Base-by-base conservation (phyloP, 2,113 vertebrate species). In the Cryptoleucopteryx plumbea region DNA sequence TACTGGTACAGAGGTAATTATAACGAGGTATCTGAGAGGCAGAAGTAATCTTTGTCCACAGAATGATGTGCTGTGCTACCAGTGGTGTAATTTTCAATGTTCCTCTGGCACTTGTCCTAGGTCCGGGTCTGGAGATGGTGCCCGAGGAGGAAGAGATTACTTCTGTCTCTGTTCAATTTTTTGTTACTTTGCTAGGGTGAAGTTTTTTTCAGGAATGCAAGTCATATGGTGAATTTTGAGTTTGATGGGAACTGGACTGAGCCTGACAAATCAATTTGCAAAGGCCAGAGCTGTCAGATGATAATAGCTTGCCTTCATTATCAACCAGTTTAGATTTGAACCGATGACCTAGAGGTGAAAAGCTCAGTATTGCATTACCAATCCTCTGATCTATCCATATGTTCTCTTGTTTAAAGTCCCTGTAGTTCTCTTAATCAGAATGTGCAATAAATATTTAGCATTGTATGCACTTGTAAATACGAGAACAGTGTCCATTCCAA, bases 341-440 rank as follows among this genome's bases (percentile, higher is more conserved):
- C 85, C 34, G 34, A 40, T 82, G 94, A 93, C 86, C 82, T 67
- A 61, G 56, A 94, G 86, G 75, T 94, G 83, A 91, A 93, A 91
- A 93, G 67, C 91, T 87, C 83, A 78, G 63, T 43, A 63, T 43
- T 92, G 50, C 62, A 55, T 91, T 96, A 91, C 2, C 36, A 61
- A 26, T 91, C 86, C 86, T 86, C 65, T 97, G 86, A 96, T 92
- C 77, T 77, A 58, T 52, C 86, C 88, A 38, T 80, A 88, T 84
- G 86, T 85, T 92, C n/a, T 75, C 47, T 80, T 93, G 82, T 82
- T 90, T 87, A 53, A 93, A 67, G 53, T 93, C 52, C 52, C 34
- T 68, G 34, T 81, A 79, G 92, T 88, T 77, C 45, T 89, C n/a
- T 93, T 93, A 82, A 90, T 80, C 67, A 83, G 68, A 74, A 77